Conservation (phyloP, 2,888 invertebrate species). For the Rhamnusium bicolor region DNA sequence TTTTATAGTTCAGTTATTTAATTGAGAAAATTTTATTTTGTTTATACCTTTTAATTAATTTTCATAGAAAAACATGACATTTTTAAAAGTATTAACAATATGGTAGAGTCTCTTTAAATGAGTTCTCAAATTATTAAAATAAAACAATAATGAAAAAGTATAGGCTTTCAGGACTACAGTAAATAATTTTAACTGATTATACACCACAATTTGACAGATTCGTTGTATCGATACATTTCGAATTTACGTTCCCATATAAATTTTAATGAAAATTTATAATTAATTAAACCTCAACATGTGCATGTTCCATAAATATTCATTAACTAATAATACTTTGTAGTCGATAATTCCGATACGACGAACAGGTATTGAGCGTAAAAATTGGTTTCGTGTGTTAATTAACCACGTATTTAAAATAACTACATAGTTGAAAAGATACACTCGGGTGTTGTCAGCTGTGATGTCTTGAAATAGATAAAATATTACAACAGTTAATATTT, state of each 20-base stretch:
- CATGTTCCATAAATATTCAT: slow-evolving; percentile 39
- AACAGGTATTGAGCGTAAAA: slow-evolving; percentile 18
- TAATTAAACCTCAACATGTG: slow-evolving; percentile 39
- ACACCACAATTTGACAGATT: background rate
- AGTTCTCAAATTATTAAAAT: too few relatives aligned
- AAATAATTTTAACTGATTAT: background rate
- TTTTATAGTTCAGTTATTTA: too few relatives aligned
- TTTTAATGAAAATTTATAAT: slow-evolving; percentile 43
- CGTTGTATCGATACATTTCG: background rate
- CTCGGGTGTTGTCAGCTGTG: background rate
- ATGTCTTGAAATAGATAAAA: too few relatives aligned
- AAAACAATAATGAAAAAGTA: background rate
- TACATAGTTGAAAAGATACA: background rate
- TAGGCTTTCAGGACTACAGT: background rate
- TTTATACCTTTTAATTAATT: too few relatives aligned
- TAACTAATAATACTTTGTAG: slow-evolving; percentile 35
- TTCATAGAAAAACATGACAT: too few relatives aligned
- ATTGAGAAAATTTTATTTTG: too few relatives aligned
- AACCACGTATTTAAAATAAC: background rate
- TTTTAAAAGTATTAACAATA: too few relatives aligned
- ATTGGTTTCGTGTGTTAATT: background rate
- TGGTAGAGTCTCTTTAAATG: too few relatives aligned
- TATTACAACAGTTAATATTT: too few relatives aligned
- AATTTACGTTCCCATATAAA: slow-evolving; percentile 35
- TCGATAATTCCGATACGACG: slow-evolving; percentile 29